These are phyloP conservation scores for Brachyhypopomus occidentalis DNA, from an alignment of 2,113 vertebrate genomes.

Conservation along the genomic window DNA sequence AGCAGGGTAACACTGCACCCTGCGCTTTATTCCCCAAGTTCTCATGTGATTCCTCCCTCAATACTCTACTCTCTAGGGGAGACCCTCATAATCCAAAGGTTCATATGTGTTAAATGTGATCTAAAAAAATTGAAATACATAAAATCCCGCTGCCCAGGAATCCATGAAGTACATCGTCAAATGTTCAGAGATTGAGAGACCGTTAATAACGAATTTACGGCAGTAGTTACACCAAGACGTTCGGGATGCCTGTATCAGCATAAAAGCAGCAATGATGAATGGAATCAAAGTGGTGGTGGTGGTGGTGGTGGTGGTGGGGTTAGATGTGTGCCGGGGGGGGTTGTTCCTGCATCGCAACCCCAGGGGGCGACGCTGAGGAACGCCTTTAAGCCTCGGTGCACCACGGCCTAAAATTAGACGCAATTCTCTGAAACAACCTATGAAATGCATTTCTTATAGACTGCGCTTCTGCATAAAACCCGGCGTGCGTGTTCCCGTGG, in stretches of 20 bases:
- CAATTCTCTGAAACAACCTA: neutral
- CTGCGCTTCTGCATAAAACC: neutral
- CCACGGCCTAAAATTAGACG: neutral
- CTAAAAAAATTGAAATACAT: constrained; percentile 44
- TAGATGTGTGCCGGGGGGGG: neutral
- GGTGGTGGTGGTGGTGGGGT: too few species aligned
- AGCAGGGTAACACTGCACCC: neutral
- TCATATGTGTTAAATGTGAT: constrained; percentile 56
- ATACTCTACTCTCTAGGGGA: neutral
- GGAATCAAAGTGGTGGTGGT: too few species aligned
- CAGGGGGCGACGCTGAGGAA: neutral
- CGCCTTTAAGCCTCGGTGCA: neutral
- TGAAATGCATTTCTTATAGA: constrained; percentile 4
- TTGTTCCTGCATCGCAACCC: neutral
- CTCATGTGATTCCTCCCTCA: constrained; percentile 19
- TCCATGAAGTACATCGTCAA: constrained; percentile 61
- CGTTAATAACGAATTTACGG: constrained; percentile 50
- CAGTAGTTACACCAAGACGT: constrained; percentile 37
- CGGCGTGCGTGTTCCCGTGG: neutral
- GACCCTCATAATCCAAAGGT: neutral
- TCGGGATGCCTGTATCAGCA: constrained; percentile 45
- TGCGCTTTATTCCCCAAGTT: neutral
- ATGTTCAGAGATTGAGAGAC: constrained; percentile 53
- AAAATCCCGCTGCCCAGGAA: constrained; percentile 26
- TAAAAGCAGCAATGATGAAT: constrained; percentile 37